Evolutionary conservation across 2,797 vertebrate genomes (phyloP).

Genomic region (Phrynocephalus guinanensis): DNA sequence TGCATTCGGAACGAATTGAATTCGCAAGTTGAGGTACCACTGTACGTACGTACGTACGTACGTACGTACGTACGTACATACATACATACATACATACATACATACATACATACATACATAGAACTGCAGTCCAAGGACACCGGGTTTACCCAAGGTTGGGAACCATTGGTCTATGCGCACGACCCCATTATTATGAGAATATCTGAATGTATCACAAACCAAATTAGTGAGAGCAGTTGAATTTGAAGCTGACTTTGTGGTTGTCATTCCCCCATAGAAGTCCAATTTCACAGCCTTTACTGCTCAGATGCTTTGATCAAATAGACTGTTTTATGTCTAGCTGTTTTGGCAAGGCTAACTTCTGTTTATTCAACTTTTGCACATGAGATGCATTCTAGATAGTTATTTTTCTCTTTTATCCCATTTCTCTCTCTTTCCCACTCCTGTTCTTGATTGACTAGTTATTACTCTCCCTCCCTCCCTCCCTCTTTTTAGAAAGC

Average conservation of each 20-base stretch:
- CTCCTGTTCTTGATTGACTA: background rate
- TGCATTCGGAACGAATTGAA: too few relatives aligned
- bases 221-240: background rate
- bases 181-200: background rate
- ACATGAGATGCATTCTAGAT: constrained; percentile 10
- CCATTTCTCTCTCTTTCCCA: constrained; percentile 14
- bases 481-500: background rate
- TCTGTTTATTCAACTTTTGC: constrained; percentile 46
- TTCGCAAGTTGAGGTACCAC: too few relatives aligned
- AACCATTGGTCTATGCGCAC: too few relatives aligned
- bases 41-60: too few relatives aligned
- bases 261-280: background rate
- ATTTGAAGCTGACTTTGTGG: background rate
- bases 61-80: too few relatives aligned
- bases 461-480: background rate
- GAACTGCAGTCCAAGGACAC: too few relatives aligned
- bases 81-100: too few relatives aligned
- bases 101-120: too few relatives aligned
- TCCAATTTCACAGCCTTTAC: background rate
- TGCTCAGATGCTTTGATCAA: constrained; percentile 37
- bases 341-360: constrained; percentile 32
- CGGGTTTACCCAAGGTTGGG: too few relatives aligned
- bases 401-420: constrained; percentile 35
- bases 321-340: constrained; percentile 53
- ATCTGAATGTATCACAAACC: background rate